Percentiles rank a stretch among this genome's conserved stretches.
These are phyloP conservation scores for Cottoperca gobio DNA, from an alignment of 2,797 vertebrate genomes.

Conservation along the genomic window DNA sequence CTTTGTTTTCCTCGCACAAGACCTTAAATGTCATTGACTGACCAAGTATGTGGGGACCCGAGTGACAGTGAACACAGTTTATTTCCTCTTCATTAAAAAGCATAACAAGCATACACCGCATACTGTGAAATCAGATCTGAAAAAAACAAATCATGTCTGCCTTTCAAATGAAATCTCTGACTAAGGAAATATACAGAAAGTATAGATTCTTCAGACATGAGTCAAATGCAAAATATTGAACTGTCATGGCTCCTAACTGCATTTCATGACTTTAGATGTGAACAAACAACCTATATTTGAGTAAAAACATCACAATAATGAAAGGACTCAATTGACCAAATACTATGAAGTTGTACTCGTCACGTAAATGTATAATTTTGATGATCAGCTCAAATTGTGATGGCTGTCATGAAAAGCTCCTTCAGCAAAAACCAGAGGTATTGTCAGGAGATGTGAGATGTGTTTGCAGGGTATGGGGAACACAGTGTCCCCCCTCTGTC, in stretches of 20 bases:
- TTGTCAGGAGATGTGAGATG: constrained; percentile 54
- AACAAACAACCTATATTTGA: constrained; percentile 14
- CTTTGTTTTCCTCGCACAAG: constrained; percentile 12
- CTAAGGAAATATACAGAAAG: constrained; percentile 9
- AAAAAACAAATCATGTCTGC: constrained; percentile 7
- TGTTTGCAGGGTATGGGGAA: constrained; percentile 75
- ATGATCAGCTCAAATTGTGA: constrained; percentile 8
- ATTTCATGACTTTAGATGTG: constrained; percentile 9
- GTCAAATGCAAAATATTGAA: constrained; percentile 25
- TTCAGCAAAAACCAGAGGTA: neutral
- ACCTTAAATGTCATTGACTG: constrained; percentile 31
- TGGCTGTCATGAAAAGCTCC: constrained; percentile 2
- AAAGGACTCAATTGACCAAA: constrained; percentile 30
- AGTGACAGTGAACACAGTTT: constrained; percentile 36
- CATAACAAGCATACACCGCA: constrained; percentile 39
- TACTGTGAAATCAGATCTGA: constrained; percentile 45
- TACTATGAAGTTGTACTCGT: neutral
- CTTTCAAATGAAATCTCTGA: constrained; percentile 19
- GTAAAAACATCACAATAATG: constrained; percentile 37
- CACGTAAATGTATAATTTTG: neutral
- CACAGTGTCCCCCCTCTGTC: constrained; percentile 68
- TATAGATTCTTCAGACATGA: neutral
- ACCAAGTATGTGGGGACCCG: constrained; percentile 14
- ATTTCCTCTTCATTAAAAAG: constrained; percentile 55
- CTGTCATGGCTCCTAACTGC: neutral